Evolutionary conservation across 2,888 invertebrate genomes (phyloP).

Genomic region (Adela reaumurella): DNA sequence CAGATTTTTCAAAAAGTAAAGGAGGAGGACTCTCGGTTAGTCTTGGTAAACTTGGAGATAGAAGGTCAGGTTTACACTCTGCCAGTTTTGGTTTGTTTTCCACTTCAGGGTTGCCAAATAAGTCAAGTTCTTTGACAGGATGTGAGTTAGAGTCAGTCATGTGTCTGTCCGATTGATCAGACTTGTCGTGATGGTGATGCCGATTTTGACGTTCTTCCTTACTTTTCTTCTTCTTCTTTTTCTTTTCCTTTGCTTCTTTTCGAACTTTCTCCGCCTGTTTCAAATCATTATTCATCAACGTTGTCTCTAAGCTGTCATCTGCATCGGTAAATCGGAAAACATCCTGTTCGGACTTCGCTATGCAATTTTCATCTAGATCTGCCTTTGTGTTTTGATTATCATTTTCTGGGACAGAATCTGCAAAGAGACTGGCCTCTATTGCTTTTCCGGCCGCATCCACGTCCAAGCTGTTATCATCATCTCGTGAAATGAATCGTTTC

Average conservation of each 20-base stretch:
- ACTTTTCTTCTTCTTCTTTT: conserved; percentile 80
- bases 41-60: conserved; percentile 61
- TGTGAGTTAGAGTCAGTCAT: conserved; percentile 8
- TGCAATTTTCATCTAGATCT: conserved; percentile 23
- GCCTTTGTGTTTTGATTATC: conserved; percentile 32
- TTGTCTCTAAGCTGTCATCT: conserved; percentile 49
- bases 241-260: conserved; percentile 69
- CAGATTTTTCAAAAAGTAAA: conserved; percentile 20
- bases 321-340: conserved; percentile 61
- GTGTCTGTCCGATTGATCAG: conserved; percentile 19
- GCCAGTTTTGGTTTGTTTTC: conserved; percentile 17
- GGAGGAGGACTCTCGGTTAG: conserved; percentile 63
- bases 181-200: conserved; percentile 59
- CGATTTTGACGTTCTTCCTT: conserved; percentile 73
- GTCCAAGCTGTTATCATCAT: conserved; percentile 77
- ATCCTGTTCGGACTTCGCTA: conserved; percentile 32
- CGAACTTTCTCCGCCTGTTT: conserved; percentile 33
- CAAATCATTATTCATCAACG: conserved; percentile 16
- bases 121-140: conserved; percentile 9
- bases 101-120: conserved; percentile 7
- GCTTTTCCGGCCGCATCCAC: conserved; percentile 79
- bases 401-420: conserved; percentile 56
- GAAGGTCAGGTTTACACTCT: conserved; percentile 32
- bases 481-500: conserved; percentile 53
- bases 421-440: conserved; percentile 75